Percentiles rank a stretch among this genome's conserved stretches.
These are phyloP conservation scores for Rhodophaea formosa DNA, from an alignment of 2,888 invertebrate species.

Conservation along the genomic window DNA sequence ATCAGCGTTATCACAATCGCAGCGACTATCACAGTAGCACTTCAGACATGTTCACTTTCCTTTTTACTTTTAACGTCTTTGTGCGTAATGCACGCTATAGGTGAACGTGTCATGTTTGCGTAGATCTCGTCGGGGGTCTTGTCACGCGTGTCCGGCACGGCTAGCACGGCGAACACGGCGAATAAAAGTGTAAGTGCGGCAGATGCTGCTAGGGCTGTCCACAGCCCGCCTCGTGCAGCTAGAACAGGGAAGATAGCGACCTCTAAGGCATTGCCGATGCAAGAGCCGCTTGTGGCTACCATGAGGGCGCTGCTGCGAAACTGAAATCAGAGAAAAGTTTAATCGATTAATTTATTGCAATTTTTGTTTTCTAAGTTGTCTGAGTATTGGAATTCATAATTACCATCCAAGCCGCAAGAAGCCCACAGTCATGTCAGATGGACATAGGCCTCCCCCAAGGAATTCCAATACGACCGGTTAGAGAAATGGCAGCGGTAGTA, in stretches of 20 bases:
- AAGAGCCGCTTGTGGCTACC: constrained; percentile 42
- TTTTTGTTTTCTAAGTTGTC: no score
- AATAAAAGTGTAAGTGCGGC: constrained; percentile 43
- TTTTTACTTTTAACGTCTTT: not conserved
- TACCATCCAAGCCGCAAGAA: no score
- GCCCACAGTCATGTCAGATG: no score
- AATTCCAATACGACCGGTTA: no score
- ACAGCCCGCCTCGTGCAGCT: constrained; percentile 34
- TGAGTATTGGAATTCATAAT: no score
- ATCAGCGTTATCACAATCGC: not conserved
- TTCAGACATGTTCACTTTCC: not conserved
- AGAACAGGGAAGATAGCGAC: constrained; percentile 45
- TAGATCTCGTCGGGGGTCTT: constrained; percentile 45
- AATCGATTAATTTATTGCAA: no score
- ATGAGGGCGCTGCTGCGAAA: constrained; percentile 57
- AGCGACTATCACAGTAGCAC: not conserved
- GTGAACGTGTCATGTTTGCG: constrained; percentile 24
- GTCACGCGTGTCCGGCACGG: constrained; percentile 51
- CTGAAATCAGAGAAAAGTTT: constrained; percentile 36
- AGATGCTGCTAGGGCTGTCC: constrained; percentile 42
- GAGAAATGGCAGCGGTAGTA: no score
- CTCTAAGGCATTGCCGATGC: constrained; percentile 51
- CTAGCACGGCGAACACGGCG: constrained; percentile 35
- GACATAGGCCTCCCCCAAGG: no score
- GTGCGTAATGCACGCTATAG: not conserved